Conservation (phyloP, 2,113 vertebrate genomes). For the Crotalus tigris region DNA sequence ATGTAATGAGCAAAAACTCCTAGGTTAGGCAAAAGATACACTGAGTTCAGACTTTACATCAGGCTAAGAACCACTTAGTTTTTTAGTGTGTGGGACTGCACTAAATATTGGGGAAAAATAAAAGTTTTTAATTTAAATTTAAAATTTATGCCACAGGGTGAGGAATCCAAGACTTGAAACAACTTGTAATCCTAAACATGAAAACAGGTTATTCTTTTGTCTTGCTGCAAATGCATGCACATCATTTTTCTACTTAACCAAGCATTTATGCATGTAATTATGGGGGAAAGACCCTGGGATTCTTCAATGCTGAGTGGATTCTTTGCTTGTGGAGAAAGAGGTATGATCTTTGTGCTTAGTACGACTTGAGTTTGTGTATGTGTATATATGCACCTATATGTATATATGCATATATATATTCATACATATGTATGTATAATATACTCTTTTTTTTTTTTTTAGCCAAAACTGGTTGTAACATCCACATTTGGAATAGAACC, state of each 20-base stretch:
- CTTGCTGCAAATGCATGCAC: neutral
- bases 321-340: neutral
- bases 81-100: neutral
- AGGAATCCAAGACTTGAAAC: neutral
- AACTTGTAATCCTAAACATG: neutral
- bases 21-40: neutral
- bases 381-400: neutral
- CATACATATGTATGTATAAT: neutral
- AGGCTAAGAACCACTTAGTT: neutral
- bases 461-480: conserved; percentile 92
- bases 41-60: neutral
- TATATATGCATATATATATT: neutral
- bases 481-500: conserved; percentile 95
- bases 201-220: neutral
- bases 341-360: neutral
- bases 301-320: neutral
- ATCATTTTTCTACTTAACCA: neutral
- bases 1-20: neutral
- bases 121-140: neutral
- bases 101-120: neutral
- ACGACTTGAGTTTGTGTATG: neutral
- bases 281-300: neutral
- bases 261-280: neutral
- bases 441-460: conserved; percentile 28
- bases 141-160: neutral